Evolutionary conservation across 2,797 vertebrate species (phyloP).

Genomic region (Phataginus tetradactyla): DNA sequence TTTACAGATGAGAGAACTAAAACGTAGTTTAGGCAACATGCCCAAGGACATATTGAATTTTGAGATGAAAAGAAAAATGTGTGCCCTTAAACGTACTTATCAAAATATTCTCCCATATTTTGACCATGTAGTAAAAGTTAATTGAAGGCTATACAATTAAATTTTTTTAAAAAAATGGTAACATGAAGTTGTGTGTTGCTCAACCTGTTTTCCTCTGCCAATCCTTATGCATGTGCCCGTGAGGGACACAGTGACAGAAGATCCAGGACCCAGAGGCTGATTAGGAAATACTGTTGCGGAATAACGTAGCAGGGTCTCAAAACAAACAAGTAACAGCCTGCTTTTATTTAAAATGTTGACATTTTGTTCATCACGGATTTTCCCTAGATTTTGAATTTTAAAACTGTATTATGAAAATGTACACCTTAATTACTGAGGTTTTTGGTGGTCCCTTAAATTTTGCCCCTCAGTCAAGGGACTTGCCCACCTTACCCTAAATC

Average conservation of each 20-base stretch:
- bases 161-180: not conserved
- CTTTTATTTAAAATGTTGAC: not conserved
- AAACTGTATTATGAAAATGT: not conserved
- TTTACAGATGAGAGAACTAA: not conserved
- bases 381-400: not conserved
- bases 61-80: not conserved
- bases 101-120: not conserved
- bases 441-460: not conserved
- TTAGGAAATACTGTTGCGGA: not conserved
- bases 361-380: not conserved
- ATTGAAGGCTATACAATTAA: not conserved
- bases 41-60: not conserved
- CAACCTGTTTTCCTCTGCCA: not conserved
- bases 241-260: not conserved
- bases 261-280: not conserved
- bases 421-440: not conserved
- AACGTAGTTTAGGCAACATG: not conserved
- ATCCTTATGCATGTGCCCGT: rapidly evolving
- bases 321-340: not conserved
- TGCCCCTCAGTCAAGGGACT: not conserved
- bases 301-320: not conserved
- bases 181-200: not conserved
- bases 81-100: not conserved
- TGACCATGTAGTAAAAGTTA: not conserved
- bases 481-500: not conserved